Percentiles rank a stretch among this genome's conserved stretches.
phyloP scores from a whole-genome alignment of 1,140 invertebrate species.

The Colletes latitarsis region DNA sequence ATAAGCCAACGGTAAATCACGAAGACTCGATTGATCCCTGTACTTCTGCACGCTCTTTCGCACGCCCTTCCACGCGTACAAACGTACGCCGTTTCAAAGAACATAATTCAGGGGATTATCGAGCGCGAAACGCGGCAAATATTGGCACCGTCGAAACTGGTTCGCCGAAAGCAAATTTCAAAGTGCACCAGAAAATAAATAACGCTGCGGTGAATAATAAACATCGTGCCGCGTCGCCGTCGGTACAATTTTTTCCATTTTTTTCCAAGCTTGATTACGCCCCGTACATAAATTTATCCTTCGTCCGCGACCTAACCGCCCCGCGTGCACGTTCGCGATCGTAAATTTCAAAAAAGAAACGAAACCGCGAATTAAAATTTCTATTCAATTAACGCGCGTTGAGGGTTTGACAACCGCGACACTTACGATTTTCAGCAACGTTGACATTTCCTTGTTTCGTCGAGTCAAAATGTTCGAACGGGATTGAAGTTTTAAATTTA shows the following conservation, averaged over 20 bases:
- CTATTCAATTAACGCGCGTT: too few relatives aligned
- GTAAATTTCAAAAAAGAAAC: background rate
- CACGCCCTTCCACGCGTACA: constrained; percentile 56
- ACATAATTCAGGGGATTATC: constrained; percentile 69
- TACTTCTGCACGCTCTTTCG: constrained; percentile 47
- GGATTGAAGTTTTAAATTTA: too few relatives aligned
- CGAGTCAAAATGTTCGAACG: too few relatives aligned
- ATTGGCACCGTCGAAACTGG: constrained; percentile 64
- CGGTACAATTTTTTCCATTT: constrained; percentile 60
- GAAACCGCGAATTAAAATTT: background rate
- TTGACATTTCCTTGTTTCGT: too few relatives aligned
- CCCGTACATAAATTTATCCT: constrained; percentile 54
- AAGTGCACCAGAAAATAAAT: constrained; percentile 65
- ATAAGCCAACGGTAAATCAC: constrained; percentile 60
- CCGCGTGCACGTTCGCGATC: background rate
- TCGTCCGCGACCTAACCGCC: background rate
- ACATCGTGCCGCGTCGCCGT: constrained; percentile 47
- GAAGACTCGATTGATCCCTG: constrained; percentile 58
- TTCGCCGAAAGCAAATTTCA: constrained; percentile 66
- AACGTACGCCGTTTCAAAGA: constrained; percentile 63
- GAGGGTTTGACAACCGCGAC: too few relatives aligned
- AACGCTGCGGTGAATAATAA: constrained; percentile 62
- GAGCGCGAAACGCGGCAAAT: constrained; percentile 61
- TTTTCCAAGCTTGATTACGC: constrained; percentile 51
- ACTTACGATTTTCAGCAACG: too few relatives aligned